These are phyloP conservation scores for Rachycentron canadum DNA, from an alignment of 2,797 vertebrate species.

Conservation along the genomic window DNA sequence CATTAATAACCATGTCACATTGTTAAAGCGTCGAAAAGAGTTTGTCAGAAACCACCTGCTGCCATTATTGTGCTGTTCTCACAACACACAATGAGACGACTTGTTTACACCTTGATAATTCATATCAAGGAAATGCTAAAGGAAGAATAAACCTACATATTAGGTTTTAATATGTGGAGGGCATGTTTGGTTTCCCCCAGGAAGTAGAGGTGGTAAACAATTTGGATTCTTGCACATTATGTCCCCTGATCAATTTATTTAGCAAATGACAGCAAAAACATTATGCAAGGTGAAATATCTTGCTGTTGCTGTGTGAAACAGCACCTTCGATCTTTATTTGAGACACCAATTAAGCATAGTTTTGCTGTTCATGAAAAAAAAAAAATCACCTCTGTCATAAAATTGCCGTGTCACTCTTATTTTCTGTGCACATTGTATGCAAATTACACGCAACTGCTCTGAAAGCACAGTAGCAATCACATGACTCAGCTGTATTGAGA, in stretches of 20 bases:
- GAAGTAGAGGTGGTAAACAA: not conserved
- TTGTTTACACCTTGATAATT: not conserved
- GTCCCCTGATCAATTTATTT: not conserved
- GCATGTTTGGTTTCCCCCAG: not conserved
- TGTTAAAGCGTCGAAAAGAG: constrained; percentile 6
- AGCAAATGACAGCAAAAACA: not conserved
- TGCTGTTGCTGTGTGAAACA: not conserved
- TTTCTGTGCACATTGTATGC: not conserved
- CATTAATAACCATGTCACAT: constrained; percentile 7
- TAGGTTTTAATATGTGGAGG: not conserved
- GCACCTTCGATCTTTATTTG: not conserved
- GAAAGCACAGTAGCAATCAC: constrained; percentile 32
- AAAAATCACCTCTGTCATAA: not conserved
- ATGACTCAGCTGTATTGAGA: not conserved
- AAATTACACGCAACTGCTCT: not conserved
- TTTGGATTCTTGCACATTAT: not conserved
- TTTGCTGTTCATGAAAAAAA: not conserved
- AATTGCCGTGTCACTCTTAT: too few relatives aligned
- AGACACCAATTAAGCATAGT: not conserved
- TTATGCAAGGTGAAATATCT: not conserved
- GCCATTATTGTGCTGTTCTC: constrained; percentile 1
- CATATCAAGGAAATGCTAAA: not conserved
- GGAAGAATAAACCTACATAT: accelerated
- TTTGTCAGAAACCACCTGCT: constrained; percentile 63
- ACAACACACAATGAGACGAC: not conserved